Evolutionary conservation across 2,888 invertebrate genomes (phyloP), one percentile per base, ranked within the genome.

Genomic region (Hemicrepidius hirtus): DNA sequence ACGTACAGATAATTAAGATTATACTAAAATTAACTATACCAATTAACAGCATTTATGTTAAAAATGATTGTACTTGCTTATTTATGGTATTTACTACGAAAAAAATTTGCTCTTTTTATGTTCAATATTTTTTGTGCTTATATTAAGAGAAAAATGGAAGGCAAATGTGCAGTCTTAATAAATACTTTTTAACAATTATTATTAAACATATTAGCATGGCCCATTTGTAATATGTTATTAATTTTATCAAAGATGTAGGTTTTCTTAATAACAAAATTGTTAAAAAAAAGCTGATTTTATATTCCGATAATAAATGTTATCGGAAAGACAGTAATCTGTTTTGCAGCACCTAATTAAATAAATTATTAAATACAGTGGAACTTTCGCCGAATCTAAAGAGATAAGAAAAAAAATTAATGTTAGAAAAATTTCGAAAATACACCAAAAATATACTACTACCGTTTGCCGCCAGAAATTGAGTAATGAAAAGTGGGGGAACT

Each of bases 111-210:
- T n/a, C n/a, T 50, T 64, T 49, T 35, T 13, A 32, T 66, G 41
- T 44, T 60, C 37, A 68, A 73, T 67, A 44, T 73, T n/a, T n/a
- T n/a, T 64, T 74, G 77, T 78, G 75, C 77, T 69, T 77, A 78
- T 72, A 65, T 73, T 70, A 79, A 78, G 77, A 79, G 78, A 60
- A 78, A 24, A 82, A 82, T 84, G 83, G 84, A 84, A 84, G 84
- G 84, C 84, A 84, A 83, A 82, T 74, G 83, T 83, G 83, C 84
- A 84, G 84, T 84, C 84, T 84, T 83, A 79, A 80, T 77, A 77
- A 74, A 71, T 63, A 74, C 68, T 72, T 76, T n/a, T 68, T 69
- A 53, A 57, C 32, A 57, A 57, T 57, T 37, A 37, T 60, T 60
- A 44, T 60, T 44, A 44, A 60, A 60, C 60, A 24, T 44, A 44